These are phyloP conservation scores for Poeciliopsis retropinna DNA, from an alignment of 2,113 vertebrate species.

Conservation along the genomic window DNA sequence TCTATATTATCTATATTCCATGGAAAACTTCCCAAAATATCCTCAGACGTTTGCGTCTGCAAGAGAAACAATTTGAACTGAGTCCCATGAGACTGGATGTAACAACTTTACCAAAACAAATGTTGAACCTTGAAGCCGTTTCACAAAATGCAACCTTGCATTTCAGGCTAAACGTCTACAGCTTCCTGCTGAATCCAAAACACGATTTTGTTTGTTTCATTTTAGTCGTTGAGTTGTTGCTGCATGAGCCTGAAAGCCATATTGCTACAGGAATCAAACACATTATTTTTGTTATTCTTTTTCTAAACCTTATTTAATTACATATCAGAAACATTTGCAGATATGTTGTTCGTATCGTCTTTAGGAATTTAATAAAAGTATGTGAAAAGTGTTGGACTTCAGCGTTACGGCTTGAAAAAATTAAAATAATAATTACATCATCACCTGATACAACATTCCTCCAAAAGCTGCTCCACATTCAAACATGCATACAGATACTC, in stretches of 20 bases:
- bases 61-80: too few species aligned
- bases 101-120: too few species aligned
- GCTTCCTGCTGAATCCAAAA: background rate
- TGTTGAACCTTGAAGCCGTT: too few species aligned
- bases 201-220: background rate
- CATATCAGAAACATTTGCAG: background rate
- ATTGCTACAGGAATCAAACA: background rate
- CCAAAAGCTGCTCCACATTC: slow-evolving; percentile 14
- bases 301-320: background rate
- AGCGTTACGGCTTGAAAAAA: slow-evolving; percentile 11
- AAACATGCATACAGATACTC: background rate
- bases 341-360: background rate
- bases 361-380: background rate
- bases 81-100: too few species aligned
- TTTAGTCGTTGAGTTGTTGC: background rate
- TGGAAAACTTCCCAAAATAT: too few species aligned
- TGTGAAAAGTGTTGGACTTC: background rate
- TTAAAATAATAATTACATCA: slow-evolving; percentile 29
- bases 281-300: background rate
- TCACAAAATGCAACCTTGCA: background rate
- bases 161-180: background rate
- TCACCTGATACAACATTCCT: slow-evolving; percentile 30
- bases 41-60: too few species aligned
- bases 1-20: too few species aligned
- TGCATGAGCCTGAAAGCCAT: background rate